phyloP scores from a whole-genome alignment of 2,797 vertebrate genomes.

The Oryzias dopingdopingensis region DNA sequence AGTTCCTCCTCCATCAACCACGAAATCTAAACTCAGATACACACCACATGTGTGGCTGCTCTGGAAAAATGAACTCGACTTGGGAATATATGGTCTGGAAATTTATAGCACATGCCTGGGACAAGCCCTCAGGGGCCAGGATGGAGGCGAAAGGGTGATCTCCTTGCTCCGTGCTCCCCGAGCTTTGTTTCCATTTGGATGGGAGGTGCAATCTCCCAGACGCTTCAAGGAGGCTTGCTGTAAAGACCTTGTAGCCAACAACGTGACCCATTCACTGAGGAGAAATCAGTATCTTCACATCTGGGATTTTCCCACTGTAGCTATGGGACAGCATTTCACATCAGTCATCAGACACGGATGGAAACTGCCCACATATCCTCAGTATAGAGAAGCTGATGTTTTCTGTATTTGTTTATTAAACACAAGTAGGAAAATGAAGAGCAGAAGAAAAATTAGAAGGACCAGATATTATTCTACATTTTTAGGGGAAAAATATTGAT shows the following conservation, averaged over 20 bases:
- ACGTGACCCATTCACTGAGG: conserved; percentile 58
- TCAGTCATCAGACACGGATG: conserved; percentile 53
- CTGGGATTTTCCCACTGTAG: conserved; percentile 75
- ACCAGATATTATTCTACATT: conserved; percentile 15
- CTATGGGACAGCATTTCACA: conserved; percentile 59
- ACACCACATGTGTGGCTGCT: conserved; percentile 77
- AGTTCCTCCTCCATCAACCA: conserved; percentile 55
- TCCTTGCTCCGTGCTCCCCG: conserved; percentile 56
- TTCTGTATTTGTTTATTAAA: conserved; percentile 34
- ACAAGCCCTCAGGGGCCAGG: conserved; percentile 64
- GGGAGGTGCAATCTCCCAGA: conserved; percentile 73
- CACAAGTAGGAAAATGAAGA: not conserved
- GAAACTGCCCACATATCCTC: conserved; percentile 17
- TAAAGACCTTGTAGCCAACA: conserved; percentile 68
- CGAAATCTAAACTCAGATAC: conserved; percentile 73
- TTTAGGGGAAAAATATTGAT: conserved; percentile 29
- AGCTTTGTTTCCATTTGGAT: conserved; percentile 79
- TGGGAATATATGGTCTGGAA: conserved; percentile 82
- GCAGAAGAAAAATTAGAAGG: conserved; percentile 10
- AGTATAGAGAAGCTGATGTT: conserved; percentile 41
- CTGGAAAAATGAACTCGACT: conserved; percentile 77
- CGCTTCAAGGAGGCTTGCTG: conserved; percentile 60
- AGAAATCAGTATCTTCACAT: conserved; percentile 69
- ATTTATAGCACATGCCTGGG: conserved; percentile 81
- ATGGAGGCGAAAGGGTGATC: conserved; percentile 54